Evolutionary conservation across 1,140 invertebrate genomes (phyloP), one percentile per base, ranked within the genome.

Genomic region (Cephus cinctus): DNA sequence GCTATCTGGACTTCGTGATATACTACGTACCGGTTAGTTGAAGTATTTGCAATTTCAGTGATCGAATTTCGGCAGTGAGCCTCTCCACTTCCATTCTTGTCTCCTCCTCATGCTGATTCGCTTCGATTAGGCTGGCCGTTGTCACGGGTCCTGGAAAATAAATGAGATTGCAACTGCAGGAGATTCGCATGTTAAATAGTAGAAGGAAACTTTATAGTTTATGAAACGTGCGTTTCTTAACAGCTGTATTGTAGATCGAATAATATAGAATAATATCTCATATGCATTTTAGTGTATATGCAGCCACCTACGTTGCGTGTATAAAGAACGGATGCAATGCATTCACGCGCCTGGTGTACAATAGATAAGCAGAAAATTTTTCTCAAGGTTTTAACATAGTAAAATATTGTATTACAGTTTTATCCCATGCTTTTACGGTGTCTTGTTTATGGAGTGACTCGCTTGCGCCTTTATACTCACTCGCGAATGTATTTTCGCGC

Each of bases 1-100:
- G n/a, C n/a, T n/a, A n/a, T n/a, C n/a, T n/a, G n/a, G n/a, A n/a
- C n/a, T n/a, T n/a, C n/a, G n/a, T n/a, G n/a, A n/a, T n/a, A n/a
- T n/a, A 38, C 39, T 54, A 61, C 64, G 67, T 50, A 80, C 79
- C 78, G 57, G 78, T 75, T 49, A 81, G 65, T 55, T 83, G 79
- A 5, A 81, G 61, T 8, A 86, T 72, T 57, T 82, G 80, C 20
- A 81, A 67, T 59, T 85, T 83, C 27, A 85, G 67, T 9, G 73
- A 67, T 21, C 75, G 71, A 45, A 86, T 85, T 66, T 85, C 81
- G 1, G 79, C 75, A 2, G 80, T 82, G 8, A 85, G 75, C 47
- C 79, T 65, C 43, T 80, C 78, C n/a, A 83, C 76, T 64, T 83
- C 80, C 16, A 73, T 68, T 38, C 75, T 62, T 52, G 79, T 80